phyloP scores from a whole-genome alignment of 1,140 invertebrate genomes.

The Camponotus pennsylvanicus region DNA sequence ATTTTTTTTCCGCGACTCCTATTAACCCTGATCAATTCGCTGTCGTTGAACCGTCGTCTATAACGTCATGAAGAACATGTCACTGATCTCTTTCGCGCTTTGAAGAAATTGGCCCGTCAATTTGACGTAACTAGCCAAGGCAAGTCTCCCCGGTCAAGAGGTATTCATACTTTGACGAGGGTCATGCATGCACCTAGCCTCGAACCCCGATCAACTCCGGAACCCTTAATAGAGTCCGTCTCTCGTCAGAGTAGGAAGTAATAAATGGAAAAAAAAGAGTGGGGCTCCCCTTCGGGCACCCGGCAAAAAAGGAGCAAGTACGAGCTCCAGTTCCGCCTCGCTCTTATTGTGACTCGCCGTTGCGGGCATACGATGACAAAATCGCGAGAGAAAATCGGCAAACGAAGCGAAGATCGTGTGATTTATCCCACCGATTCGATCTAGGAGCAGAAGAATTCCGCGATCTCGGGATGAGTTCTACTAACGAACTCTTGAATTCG shows the following conservation, averaged over 20 bases:
- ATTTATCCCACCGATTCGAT: conserved; percentile 3
- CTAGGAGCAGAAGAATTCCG: not conserved
- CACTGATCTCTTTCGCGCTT: not conserved
- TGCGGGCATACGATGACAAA: not conserved
- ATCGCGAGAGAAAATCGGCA: not conserved
- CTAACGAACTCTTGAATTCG: not conserved
- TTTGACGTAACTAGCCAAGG: not conserved
- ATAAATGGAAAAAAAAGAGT: not conserved
- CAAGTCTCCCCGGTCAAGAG: not conserved
- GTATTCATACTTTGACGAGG: conserved; percentile 46
- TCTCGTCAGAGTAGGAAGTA: conserved; percentile 17
- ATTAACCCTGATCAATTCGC: not conserved
- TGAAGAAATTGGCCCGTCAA: conserved; percentile 11
- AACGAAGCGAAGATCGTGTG: not conserved
- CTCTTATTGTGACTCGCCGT: conserved; percentile 38
- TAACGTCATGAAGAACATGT: not conserved
- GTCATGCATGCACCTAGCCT: conserved; percentile 21
- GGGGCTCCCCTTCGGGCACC: conserved; percentile 22
- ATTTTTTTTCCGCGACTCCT: not conserved
- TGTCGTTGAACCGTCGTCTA: not conserved
- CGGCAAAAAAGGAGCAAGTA: conserved; percentile 23
- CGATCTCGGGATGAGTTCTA: not conserved
- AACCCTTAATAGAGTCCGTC: conserved; percentile 43
- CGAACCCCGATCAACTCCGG: conserved; percentile 16
- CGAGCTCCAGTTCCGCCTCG: conserved; percentile 9